A percentile compares a stretch with the other conserved stretches of the same genome.
These are phyloP conservation scores for Drosophila kurseongensis DNA, from an alignment of 1,140 invertebrate species.

Conservation along the genomic window DNA sequence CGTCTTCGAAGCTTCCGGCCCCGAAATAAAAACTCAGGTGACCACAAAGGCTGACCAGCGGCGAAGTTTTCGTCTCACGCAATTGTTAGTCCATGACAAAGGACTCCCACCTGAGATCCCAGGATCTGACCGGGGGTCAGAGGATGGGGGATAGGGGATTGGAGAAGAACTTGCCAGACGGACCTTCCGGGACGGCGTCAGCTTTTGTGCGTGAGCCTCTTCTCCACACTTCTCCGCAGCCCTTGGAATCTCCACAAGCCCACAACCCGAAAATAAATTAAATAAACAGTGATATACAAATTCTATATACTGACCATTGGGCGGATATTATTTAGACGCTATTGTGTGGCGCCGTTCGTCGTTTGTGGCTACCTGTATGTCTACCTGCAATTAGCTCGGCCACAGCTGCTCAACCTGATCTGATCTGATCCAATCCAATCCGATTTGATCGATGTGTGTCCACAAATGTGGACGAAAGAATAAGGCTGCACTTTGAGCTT, in stretches of 20 bases:
- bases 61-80: slow-evolving; percentile 47
- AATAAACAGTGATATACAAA: background rate
- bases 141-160: background rate
- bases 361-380: slow-evolving; percentile 17
- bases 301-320: slow-evolving; percentile 65
- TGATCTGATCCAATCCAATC: slow-evolving; percentile 6
- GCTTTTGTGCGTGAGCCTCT: slow-evolving; percentile 70
- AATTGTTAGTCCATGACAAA: slow-evolving; percentile 52
- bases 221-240: too few relatives aligned
- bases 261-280: background rate
- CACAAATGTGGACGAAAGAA: slow-evolving; percentile 8
- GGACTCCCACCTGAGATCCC: slow-evolving; percentile 30
- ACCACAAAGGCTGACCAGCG: slow-evolving; percentile 60
- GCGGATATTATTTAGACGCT: slow-evolving; percentile 81
- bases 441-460: slow-evolving; percentile 19
- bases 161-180: slow-evolving; percentile 29
- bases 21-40: slow-evolving; percentile 46
- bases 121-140: slow-evolving; percentile 8
- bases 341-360: slow-evolving; percentile 71
- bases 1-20: slow-evolving; percentile 50
- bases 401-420: slow-evolving; percentile 57
- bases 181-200: slow-evolving; percentile 69
- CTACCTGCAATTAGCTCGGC: slow-evolving; percentile 74
- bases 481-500: background rate
- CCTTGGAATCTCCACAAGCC: background rate